A percentile compares a stretch with the other conserved stretches of the same genome.
Conservation (phyloP, 1,140 invertebrate genomes). For the Drosophila rufa region DNA sequence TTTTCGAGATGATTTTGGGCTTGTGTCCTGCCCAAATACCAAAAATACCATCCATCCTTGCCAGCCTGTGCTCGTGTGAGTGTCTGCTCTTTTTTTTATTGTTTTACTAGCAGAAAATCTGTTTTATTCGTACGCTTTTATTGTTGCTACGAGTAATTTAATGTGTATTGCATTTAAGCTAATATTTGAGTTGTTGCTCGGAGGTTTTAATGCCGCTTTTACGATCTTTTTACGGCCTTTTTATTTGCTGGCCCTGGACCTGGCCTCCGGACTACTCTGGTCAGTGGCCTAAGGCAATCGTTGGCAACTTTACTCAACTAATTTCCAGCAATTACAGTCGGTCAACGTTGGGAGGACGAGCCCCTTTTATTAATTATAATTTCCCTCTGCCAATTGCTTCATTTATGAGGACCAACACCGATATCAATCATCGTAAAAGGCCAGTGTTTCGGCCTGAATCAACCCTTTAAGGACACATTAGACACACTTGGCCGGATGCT, state of each 20-base stretch:
- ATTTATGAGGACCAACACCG: slow-evolving; percentile 31
- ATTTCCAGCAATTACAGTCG: slow-evolving; percentile 72
- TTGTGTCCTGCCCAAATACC: slow-evolving; percentile 39
- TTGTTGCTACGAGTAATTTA: slow-evolving; percentile 79
- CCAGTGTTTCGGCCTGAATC: slow-evolving; percentile 6
- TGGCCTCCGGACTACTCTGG: slow-evolving; percentile 18
- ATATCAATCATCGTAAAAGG: slow-evolving; percentile 54
- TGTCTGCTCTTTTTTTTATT: slow-evolving; percentile 54
- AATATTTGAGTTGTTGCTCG: slow-evolving; percentile 70
- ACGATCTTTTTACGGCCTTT: slow-evolving; percentile 78
- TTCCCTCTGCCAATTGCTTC: slow-evolving; percentile 43
- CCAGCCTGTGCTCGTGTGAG: slow-evolving; percentile 18
- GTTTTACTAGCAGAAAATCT: slow-evolving; percentile 83
- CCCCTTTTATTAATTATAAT: slow-evolving; percentile 55
- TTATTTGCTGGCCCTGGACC: slow-evolving; percentile 62
- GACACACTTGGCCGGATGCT: slow-evolving; percentile 58
- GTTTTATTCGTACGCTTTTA: slow-evolving; percentile 78
- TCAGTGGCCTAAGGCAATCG: slow-evolving; percentile 15
- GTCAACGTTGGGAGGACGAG: neutral
- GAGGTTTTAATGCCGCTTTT: slow-evolving; percentile 69
- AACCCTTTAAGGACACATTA: slow-evolving; percentile 70
- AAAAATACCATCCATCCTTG: slow-evolving; percentile 36
- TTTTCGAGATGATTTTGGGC: slow-evolving; percentile 40
- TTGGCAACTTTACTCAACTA: slow-evolving; percentile 69
- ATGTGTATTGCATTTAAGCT: slow-evolving; percentile 83